A percentile compares a stretch with the other conserved stretches of the same genome.
Conservation (phyloP, 2,797 vertebrate species). For the Morelia viridis region DNA sequence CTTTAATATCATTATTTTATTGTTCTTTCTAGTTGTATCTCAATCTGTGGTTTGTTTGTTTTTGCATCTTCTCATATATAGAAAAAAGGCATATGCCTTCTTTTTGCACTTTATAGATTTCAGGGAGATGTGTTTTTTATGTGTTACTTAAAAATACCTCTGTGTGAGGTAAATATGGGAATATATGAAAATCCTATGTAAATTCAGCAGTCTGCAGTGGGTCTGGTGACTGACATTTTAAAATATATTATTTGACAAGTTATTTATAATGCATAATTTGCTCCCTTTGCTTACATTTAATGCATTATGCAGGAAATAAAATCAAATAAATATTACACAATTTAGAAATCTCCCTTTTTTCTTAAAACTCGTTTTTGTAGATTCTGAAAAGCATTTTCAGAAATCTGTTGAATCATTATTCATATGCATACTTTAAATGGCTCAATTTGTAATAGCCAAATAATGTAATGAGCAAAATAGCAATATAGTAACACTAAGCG, state of each 20-base stretch:
- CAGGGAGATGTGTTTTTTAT: background rate
- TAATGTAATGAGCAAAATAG: background rate
- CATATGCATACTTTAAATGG: background rate
- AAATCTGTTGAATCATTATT: constrained; percentile 14
- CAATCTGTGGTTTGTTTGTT: background rate
- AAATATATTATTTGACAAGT: constrained; percentile 40
- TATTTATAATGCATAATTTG: constrained; percentile 50
- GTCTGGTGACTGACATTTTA: constrained; percentile 35
- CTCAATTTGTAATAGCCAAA: background rate
- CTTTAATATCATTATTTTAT: background rate
- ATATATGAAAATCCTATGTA: constrained; percentile 23
- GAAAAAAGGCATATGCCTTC: background rate
- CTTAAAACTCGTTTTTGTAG: background rate
- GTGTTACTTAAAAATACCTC: constrained; percentile 32
- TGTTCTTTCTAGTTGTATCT: background rate
- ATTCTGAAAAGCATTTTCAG: constrained; percentile 10
- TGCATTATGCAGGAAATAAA: constrained; percentile 46
- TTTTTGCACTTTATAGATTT: background rate
- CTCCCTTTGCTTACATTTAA: constrained; percentile 44
- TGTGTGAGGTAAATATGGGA: background rate
- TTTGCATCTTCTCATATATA: background rate
- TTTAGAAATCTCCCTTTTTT: constrained; percentile 2
- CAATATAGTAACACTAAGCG: background rate
- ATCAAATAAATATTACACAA: constrained; percentile 47
- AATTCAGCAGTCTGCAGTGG: constrained; percentile 40